These are phyloP conservation scores for Melanocharis versteri DNA, from an alignment of 2,113 vertebrate species.

Conservation along the genomic window DNA sequence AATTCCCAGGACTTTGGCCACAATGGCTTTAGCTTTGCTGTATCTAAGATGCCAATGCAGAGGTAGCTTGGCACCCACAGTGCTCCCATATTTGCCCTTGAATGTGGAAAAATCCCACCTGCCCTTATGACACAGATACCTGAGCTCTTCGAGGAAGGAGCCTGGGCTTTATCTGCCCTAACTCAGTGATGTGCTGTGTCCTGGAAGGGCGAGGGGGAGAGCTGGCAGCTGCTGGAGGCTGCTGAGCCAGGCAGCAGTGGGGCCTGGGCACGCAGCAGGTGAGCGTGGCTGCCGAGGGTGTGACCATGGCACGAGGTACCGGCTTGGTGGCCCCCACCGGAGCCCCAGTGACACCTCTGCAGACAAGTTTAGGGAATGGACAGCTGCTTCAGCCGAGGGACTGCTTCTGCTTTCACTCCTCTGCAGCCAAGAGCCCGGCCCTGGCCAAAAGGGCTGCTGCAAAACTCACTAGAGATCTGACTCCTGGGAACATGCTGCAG, in stretches of 20 bases:
- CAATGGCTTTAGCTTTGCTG: neutral
- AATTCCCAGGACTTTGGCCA: neutral
- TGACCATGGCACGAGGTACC: accelerated
- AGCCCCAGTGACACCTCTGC: neutral
- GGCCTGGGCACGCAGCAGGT: neutral
- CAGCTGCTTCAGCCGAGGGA: neutral
- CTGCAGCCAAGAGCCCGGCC: neutral
- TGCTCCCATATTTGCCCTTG: neutral
- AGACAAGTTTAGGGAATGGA: neutral
- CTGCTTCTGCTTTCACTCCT: neutral
- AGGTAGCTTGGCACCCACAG: neutral
- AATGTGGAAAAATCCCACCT: neutral
- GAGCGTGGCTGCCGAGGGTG: neutral
- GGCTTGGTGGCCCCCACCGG: neutral
- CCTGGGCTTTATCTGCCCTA: neutral
- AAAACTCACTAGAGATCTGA: neutral
- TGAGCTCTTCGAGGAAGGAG: neutral
- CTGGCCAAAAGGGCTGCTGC: constrained; percentile 33
- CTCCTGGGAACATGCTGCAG: constrained; percentile 23
- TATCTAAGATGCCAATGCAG: neutral
- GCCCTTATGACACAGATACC: neutral
- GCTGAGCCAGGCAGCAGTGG: neutral
- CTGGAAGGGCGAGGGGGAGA: neutral
- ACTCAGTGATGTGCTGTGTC: neutral
- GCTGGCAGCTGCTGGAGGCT: neutral